Percentiles rank a stretch among this genome's conserved stretches.
Evolutionary conservation across 2,113 vertebrate species (phyloP).

Genomic region (Stomatorhinus ivindoensis): DNA sequence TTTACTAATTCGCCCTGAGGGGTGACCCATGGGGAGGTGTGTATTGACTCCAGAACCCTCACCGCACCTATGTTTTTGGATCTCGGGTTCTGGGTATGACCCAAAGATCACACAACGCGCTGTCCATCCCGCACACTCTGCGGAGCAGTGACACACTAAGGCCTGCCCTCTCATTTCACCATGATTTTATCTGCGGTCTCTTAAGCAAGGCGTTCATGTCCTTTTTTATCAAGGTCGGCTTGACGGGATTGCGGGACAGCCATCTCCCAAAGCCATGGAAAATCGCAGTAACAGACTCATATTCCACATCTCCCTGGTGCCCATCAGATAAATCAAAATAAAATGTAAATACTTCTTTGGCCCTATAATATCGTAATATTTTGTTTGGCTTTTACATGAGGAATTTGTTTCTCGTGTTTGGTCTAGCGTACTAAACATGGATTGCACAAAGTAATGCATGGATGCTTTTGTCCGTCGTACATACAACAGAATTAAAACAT

Average conservation of each 20-base stretch:
- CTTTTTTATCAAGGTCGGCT: not conserved
- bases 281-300: not conserved
- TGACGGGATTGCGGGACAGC: not conserved
- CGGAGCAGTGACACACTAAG: not conserved
- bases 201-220: not conserved
- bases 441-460: not conserved
- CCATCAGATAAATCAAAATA: constrained; percentile 17
- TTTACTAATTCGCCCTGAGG: not conserved
- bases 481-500: not conserved
- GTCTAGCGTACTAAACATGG: not conserved
- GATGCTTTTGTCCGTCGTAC: not conserved
- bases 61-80: not conserved
- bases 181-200: not conserved
- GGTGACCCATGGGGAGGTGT: not conserved
- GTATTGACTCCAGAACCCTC: not conserved
- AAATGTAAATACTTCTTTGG: constrained; percentile 20
- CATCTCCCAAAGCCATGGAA: not conserved
- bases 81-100: not conserved
- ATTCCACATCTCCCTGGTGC: not conserved
- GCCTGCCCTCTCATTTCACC: not conserved
- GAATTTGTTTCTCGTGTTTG: not conserved
- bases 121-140: not conserved
- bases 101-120: not conserved
- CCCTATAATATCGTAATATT: not conserved
- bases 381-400: constrained; percentile 25